Percentiles rank a stretch among this genome's conserved stretches.
phyloP scores from a whole-genome alignment of 2,113 vertebrate genomes.

The Entosphenus tridentatus region DNA sequence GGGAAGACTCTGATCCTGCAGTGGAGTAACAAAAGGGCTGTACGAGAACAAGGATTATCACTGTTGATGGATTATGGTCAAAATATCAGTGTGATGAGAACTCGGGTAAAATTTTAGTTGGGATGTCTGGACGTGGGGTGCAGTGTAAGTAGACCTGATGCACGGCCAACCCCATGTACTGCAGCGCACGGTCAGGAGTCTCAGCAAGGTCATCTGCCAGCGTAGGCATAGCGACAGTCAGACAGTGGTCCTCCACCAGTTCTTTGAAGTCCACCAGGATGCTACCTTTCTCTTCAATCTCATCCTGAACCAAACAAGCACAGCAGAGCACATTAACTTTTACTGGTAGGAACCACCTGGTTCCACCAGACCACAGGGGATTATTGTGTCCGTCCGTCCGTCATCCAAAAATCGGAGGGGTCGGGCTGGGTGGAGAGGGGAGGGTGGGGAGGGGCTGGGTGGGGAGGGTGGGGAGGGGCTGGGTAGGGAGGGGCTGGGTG shows the following conservation, averaged over 20 bases:
- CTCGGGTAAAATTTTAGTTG: too few relatives aligned
- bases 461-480: background rate
- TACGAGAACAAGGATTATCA: too few relatives aligned
- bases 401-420: too few relatives aligned
- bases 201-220: conserved; percentile 42
- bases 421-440: background rate
- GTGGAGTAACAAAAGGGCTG: too few relatives aligned
- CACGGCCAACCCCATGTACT: conserved; percentile 67
- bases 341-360: background rate
- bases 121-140: too few relatives aligned
- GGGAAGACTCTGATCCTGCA: too few relatives aligned
- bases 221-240: conserved; percentile 26
- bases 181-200: conserved; percentile 54
- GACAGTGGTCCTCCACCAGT: conserved; percentile 24
- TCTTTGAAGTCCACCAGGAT: conserved; percentile 82
- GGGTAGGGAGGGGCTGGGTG: too few relatives aligned
- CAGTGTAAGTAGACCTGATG: conserved; percentile 43
- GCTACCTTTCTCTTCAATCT: conserved; percentile 90
- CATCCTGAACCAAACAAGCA: conserved; percentile 43
- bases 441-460: background rate
- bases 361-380: background rate
- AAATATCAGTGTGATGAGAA: too few relatives aligned
- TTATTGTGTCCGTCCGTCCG: background rate
- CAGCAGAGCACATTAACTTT: background rate
- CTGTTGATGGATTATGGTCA: too few relatives aligned